Base-by-base conservation (phyloP, 37 sponge, comb jelly and placozoan genomes). In the Spongia lamella region DNA sequence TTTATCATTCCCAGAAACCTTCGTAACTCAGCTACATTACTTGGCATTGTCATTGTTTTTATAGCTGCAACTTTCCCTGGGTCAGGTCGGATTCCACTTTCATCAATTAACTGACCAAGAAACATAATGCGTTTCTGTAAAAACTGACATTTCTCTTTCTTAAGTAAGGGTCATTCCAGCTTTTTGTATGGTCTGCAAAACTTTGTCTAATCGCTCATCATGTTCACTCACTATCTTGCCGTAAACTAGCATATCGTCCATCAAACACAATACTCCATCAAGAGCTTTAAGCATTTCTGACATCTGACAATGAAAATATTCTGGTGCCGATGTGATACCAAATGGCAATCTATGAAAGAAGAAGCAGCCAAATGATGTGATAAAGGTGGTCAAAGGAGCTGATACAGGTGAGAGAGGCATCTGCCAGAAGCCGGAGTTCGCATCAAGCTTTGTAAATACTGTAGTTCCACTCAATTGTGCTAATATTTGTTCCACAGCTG, bases 241-340 rank as follows among this genome's bases (percentile, higher is more conserved):
- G 38, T 33, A 57, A 3, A 80, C 38, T 2, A 69, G 32, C 3
- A 81, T 38, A 47, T 81, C 73, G 63, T 81, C 82, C 53, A 81
- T 66, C 20, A 62, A 33, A 63, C 82, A 81, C 1, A 80, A 60
- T 5, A 70, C 81, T n/a, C 72, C 72, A 16, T 59, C 63, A 17
- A 70, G 16, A 36, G 39, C 81, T 26, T 38, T 34, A 14, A 80
- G 32, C 7, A 80, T 34, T 25, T 59, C 61, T 17, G 51, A 29
- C 81, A 70, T 80, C 32, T 53, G 20, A 53, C 63, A 38, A 30
- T 80, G 81, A 58, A 80, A 80, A 27, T 80, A 64, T 25, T 80
- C 81, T 29, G 81, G 81, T 26, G 72, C 81, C 11, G 80, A n/a
- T n/a, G n/a, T n/a, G n/a, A n/a, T n/a, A n/a, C n/a, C n/a, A n/a